Base-by-base conservation (phyloP, 2,797 vertebrate genomes). In the Moxostoma hubbsi region DNA sequence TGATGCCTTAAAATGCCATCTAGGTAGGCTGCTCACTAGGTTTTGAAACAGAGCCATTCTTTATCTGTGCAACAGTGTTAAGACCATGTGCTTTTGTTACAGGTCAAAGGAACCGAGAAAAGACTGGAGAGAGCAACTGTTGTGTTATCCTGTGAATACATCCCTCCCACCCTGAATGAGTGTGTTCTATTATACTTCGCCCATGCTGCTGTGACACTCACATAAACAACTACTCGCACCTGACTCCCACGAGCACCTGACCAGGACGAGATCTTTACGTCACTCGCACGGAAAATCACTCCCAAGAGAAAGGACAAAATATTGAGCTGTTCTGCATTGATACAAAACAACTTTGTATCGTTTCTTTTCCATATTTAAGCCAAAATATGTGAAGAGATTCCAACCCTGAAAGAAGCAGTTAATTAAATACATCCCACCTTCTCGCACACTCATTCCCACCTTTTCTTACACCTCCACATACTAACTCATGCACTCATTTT, bases 61-160 rank as follows among this genome's bases (percentile, higher is more conserved):
- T 16, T 47, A 51, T 57, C 5, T 11, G 45, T 10, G 1, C 6
- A 16, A 5, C 10, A 5, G 13, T 71, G 9, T 57, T 43, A 47
- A 43, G 7, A 10, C 7, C 7, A 51, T n/a, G 57, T 54, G 57
- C 13, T 13, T 70, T 61, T 54, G 16, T 83, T 73, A 7, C 90
- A 99, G 97, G 97, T 95, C 97, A 98, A 89, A 96, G 97, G 91
- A 98, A 99, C 86, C 94, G 97, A 88, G 97, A 99, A 93, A 98
- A 98, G 94, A 98, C 97, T 54, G 96, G 97, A 84, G 97, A 99
- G 92, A 98, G 97, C 91, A 98, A 99, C 93, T 99, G 97, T 92
- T 99, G 97, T 91, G 95, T 98, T 87, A 99, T 99, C 91, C 96
- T 99, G 95, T 98, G 96, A 94, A 92, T 87, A 84, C 86, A 82